Evolutionary conservation across 2,797 vertebrate genomes (phyloP).

Genomic region (Scolopax rusticola): DNA sequence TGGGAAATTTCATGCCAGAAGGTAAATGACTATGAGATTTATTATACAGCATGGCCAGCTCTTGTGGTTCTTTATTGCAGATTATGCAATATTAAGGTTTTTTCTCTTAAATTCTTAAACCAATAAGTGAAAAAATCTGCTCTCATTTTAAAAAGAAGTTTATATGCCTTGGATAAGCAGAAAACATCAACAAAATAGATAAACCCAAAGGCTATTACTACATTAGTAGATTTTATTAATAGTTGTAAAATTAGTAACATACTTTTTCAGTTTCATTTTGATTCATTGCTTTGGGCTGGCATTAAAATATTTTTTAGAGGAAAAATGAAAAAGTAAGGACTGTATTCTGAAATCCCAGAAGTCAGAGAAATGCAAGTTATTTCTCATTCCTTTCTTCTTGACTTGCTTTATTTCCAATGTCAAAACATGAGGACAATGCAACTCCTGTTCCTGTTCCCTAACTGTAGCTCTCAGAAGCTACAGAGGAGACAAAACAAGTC

Average conservation of each 20-base stretch:
- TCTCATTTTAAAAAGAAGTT: not conserved
- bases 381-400: conserved; percentile 1
- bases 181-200: not conserved
- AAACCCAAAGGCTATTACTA: not conserved
- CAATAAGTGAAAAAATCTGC: not conserved
- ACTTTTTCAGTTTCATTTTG: not conserved
- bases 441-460: not conserved
- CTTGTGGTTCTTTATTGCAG: not conserved
- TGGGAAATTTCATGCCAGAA: not conserved
- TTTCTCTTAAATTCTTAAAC: not conserved
- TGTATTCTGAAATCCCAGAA: not conserved
- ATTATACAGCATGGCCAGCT: not conserved
- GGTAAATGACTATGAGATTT: not conserved
- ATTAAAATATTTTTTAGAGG: not conserved
- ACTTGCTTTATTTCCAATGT: not conserved
- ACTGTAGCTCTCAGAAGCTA: not conserved
- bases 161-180: not conserved
- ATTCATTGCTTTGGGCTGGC: not conserved
- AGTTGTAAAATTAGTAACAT: too few species aligned
- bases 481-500: not conserved
- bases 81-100: not conserved
- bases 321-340: not conserved
- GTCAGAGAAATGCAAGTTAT: not conserved
- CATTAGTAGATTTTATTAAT: not conserved
- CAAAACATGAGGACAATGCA: conserved; percentile 32